Evolutionary conservation across 2,797 vertebrate genomes (phyloP).

Genomic region (Phoeniculus purpureus): DNA sequence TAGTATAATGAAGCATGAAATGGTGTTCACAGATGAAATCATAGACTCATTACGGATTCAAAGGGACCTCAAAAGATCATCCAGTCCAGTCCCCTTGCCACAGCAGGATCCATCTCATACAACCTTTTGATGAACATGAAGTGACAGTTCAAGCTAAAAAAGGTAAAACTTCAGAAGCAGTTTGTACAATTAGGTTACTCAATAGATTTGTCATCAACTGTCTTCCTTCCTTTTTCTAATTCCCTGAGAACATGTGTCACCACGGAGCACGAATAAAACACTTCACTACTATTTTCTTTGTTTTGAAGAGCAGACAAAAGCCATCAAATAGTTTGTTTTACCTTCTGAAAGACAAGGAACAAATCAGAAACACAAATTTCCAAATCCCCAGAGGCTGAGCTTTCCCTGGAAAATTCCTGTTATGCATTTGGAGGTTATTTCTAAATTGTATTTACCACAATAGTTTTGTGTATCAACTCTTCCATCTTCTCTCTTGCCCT

Average conservation of each 20-base stretch:
- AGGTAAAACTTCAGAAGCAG: neutral
- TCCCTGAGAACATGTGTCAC: neutral
- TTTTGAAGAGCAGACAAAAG: neutral
- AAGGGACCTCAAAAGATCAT: no score
- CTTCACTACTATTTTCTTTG: neutral
- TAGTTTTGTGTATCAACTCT: neutral
- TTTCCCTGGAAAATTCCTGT: neutral
- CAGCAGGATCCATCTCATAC: constrained; percentile 22
- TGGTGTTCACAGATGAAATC: constrained; percentile 54
- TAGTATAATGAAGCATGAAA: constrained; percentile 71
- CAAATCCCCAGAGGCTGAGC: neutral
- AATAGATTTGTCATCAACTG: neutral
- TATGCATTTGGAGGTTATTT: neutral
- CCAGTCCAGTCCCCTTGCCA: no score
- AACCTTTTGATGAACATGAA: constrained; percentile 40
- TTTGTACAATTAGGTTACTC: neutral
- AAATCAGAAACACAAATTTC: neutral
- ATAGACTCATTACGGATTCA: no score
- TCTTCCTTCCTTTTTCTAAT: neutral
- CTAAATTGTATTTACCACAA: neutral
- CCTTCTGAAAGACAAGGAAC: neutral
- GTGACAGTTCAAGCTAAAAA: constrained; percentile 53
- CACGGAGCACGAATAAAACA: neutral
- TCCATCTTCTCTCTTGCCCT: neutral
- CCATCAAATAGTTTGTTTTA: neutral